Conservation (phyloP, 2,113 vertebrate species). For the Erpornis zantholeuca region DNA sequence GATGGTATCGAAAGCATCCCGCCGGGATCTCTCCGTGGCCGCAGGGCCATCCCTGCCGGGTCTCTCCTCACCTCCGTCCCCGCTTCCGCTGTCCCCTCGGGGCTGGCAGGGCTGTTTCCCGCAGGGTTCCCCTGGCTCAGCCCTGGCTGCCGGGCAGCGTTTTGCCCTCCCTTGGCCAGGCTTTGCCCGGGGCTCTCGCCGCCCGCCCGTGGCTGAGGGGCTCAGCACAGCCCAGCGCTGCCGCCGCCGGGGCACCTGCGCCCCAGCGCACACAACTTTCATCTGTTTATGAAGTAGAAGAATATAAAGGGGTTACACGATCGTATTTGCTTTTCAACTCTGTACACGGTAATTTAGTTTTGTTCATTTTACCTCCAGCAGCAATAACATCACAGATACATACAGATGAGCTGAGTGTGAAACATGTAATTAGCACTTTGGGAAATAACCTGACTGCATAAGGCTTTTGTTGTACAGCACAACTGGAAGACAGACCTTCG, state of each 20-base stretch:
- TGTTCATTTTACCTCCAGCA: background rate
- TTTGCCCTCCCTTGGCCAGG: background rate
- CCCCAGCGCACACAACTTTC: accelerated
- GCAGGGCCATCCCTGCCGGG: no score
- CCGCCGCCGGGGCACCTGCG: accelerated
- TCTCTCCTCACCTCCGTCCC: background rate
- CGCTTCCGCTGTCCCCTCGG: background rate
- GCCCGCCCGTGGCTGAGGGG: background rate
- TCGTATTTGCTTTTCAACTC: background rate
- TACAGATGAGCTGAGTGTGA: background rate
- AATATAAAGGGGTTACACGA: background rate
- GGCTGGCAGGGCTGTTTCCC: background rate
- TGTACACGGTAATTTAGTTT: background rate
- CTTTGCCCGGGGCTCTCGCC: background rate
- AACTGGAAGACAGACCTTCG: background rate
- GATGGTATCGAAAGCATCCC: no score
- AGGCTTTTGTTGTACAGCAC: background rate
- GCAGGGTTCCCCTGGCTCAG: background rate
- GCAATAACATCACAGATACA: background rate
- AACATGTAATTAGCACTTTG: background rate
- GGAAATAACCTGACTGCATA: background rate
- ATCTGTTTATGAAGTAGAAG: background rate
- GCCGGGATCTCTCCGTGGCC: background rate
- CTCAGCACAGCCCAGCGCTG: background rate
- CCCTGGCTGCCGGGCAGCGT: background rate